These are phyloP conservation scores for Cherax destructor DNA, from an alignment of 1,140 invertebrate species.

Conservation along the genomic window DNA sequence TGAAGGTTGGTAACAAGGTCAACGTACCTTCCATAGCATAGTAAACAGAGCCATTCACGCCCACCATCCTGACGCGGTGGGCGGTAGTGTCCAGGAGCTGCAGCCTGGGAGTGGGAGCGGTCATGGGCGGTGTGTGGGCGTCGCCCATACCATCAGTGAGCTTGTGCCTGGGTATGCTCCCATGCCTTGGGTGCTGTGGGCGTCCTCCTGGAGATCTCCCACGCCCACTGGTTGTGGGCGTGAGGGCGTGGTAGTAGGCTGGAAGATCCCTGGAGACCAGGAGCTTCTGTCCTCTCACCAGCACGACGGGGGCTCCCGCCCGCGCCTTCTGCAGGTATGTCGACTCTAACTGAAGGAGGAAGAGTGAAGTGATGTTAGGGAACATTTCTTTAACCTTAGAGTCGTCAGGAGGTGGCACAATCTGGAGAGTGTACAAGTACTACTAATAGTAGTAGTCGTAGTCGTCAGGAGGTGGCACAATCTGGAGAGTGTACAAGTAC, in stretches of 20 bases:
- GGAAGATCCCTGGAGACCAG: constrained; percentile 29
- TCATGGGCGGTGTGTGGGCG: background rate
- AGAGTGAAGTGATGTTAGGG: background rate
- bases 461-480: background rate
- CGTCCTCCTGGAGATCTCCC: background rate
- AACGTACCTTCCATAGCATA: constrained; percentile 43
- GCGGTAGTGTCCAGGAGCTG: constrained; percentile 43
- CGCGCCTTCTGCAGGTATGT: background rate
- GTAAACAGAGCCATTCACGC: constrained; percentile 39
- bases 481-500: too few relatives aligned
- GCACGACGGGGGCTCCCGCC: background rate
- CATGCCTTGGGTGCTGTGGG: background rate
- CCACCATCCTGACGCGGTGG: constrained; percentile 38
- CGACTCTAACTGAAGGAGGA: constrained; percentile 5
- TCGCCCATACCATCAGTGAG: too few relatives aligned
- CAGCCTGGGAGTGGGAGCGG: background rate
- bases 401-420: too few relatives aligned
- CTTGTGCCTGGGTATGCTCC: too few relatives aligned
- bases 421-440: too few relatives aligned
- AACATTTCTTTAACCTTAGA: background rate
- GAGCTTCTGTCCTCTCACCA: constrained; percentile 48
- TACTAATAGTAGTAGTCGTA: background rate
- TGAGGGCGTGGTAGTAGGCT: constrained; percentile 14
- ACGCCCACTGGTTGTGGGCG: background rate
- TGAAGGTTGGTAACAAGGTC: background rate